These are phyloP conservation scores for Salvelinus sp. DNA, from an alignment of 2,113 vertebrate species.

Conservation along the genomic window DNA sequence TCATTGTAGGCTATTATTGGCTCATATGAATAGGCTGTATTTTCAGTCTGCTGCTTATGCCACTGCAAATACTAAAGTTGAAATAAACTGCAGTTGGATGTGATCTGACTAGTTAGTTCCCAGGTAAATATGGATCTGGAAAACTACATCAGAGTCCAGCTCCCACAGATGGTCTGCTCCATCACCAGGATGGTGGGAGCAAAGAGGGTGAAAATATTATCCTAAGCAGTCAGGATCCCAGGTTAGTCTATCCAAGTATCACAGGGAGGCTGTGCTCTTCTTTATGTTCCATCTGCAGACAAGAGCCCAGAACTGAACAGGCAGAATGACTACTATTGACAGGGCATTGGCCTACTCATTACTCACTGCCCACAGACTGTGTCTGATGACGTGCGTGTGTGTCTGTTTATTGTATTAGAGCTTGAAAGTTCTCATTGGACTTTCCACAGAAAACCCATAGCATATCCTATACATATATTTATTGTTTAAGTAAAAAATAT, in stretches of 20 bases:
- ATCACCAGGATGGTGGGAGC: background rate
- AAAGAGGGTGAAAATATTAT: conserved; percentile 17
- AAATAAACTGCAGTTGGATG: conserved; percentile 31
- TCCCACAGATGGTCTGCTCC: conserved; percentile 14
- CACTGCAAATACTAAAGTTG: conserved; percentile 17
- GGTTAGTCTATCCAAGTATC: background rate
- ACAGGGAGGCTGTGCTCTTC: conserved; percentile 16
- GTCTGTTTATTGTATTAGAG: too few species aligned
- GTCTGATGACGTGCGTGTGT: too few species aligned
- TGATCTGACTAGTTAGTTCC: conserved; percentile 24
- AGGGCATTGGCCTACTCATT: too few species aligned
- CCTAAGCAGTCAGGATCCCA: conserved; percentile 7
- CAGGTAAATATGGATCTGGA: conserved; percentile 49
- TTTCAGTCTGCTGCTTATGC: conserved; percentile 26
- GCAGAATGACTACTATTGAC: too few species aligned
- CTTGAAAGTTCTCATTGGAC: background rate
- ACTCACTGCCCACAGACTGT: too few species aligned
- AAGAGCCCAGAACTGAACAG: background rate
- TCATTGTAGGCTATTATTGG: conserved; percentile 27
- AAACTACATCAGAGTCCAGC: conserved; percentile 18
- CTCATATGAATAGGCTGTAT: conserved; percentile 7
- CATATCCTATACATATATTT: background rate
- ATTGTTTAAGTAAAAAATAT: background rate
- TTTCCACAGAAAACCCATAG: background rate
- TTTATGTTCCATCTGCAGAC: conserved; percentile 1